Percentiles rank a stretch among this genome's conserved stretches.
These are phyloP conservation scores for Horisme vitalbata DNA, from an alignment of 2,888 invertebrate genomes.

Conservation along the genomic window DNA sequence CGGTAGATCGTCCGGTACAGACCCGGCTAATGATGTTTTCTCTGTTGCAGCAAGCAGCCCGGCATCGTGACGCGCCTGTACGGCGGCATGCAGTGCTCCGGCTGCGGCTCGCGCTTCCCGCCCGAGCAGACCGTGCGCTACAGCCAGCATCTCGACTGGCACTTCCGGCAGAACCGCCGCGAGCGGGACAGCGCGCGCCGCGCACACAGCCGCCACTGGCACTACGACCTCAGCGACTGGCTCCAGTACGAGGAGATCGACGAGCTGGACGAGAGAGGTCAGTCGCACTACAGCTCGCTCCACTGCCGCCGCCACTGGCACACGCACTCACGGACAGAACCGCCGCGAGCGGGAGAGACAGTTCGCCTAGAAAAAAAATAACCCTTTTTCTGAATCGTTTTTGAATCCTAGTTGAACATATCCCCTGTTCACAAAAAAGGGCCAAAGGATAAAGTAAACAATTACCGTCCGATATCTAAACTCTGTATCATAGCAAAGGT, in stretches of 20 bases:
- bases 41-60: constrained; percentile 89
- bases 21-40: no score
- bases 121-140: constrained; percentile 95
- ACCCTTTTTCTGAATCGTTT: no score
- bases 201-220: constrained; percentile 94
- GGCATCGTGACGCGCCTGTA: constrained; percentile 88
- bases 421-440: no score
- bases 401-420: no score
- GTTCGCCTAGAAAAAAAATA: no score
- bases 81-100: constrained; percentile 97
- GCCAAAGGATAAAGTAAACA: no score
- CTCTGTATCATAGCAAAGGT: no score
- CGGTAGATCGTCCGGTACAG: no score
- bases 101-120: constrained; percentile 97
- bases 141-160: constrained; percentile 99
- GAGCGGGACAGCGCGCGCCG: constrained; percentile 93
- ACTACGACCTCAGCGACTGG: constrained; percentile 95
- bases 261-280: constrained; percentile 93
- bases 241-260: constrained; percentile 96
- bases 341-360: no score
- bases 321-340: no score
- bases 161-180: constrained; percentile 95
- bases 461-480: no score
- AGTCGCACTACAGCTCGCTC: constrained; percentile 28
- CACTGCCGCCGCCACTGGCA: no score